Evolutionary conservation across 2,888 invertebrate genomes (phyloP), one percentile per base, ranked within the genome.

Genomic region (Margaritifera margaritifera): DNA sequence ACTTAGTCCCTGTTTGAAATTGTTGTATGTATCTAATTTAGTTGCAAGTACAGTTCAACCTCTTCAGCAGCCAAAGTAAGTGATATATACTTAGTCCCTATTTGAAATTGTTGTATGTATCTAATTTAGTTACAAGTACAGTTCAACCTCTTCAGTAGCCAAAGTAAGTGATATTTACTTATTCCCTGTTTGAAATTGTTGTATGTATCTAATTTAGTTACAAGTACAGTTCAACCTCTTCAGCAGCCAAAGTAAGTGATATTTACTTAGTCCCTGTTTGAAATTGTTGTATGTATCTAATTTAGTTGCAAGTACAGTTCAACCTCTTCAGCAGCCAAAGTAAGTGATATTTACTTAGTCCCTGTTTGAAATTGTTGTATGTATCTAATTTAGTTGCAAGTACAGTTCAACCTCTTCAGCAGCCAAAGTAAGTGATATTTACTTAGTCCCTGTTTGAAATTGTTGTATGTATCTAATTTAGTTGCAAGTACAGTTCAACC

Each of bases 171-270:
- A 20, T 24, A 20, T 61, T 31, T 31, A 50, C 27, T 25, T 19
- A 18, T 15, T 25, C 18, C 52, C 19, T 20, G 20, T 25, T 20
- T 54, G 4, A 53, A 19, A 51, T 6, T 54, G 52, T 8, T 61
- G 20, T n/a, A 5, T 15, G 42, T 42, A 15, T 42, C 42, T 42
- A 42, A 42, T 42, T 42, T 42, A 42, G 42, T 8, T 42, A 4
- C 42, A 42, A 3, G 42, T n/a, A n/a, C n/a, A n/a, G n/a, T n/a
- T n/a, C n/a, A n/a, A n/a, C n/a, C n/a, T n/a, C n/a, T n/a, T n/a
- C n/a, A n/a, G n/a, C n/a, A n/a, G n/a, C n/a, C n/a, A 62, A 80
- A 75, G 87, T 87, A 77, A 82, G 86, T 80, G 22, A 20, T 24
- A 20, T 61, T 31, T 31, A 50, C 27, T 25, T 19, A 18, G 42